Conservation (phyloP, 2,113 vertebrate genomes). For the Thunnus thynnus region DNA sequence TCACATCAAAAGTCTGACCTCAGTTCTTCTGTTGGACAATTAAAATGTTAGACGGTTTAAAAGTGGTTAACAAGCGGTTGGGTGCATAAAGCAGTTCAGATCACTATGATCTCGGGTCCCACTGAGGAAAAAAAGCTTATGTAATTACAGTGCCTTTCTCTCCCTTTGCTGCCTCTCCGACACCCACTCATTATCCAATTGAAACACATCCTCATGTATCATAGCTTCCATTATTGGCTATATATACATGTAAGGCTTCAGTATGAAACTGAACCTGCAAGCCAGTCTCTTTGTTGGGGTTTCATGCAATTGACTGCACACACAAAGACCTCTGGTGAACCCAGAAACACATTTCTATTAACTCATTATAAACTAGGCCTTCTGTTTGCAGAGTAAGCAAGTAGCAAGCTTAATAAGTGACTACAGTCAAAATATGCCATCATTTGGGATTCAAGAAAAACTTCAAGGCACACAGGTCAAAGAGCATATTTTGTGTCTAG, state of each 20-base stretch:
- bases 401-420: constrained; percentile 51
- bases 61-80: constrained; percentile 77
- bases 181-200: constrained; percentile 85
- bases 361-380: neutral
- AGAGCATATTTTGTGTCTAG: constrained; percentile 7
- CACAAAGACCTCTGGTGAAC: constrained; percentile 44
- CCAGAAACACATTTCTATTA: constrained; percentile 15
- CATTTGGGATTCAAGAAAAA: neutral
- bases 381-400: constrained; percentile 44
- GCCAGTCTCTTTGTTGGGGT: constrained; percentile 38
- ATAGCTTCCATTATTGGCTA: constrained; percentile 72
- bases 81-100: constrained; percentile 66
- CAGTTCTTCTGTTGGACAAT: constrained; percentile 63
- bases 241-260: constrained; percentile 70
- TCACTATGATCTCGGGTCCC: constrained; percentile 79
- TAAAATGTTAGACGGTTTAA: constrained; percentile 71
- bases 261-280: constrained; percentile 41
- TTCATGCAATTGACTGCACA: constrained; percentile 37
- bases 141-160: constrained; percentile 84
- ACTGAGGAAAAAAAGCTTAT: constrained; percentile 57
- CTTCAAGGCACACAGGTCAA: constrained; percentile 9
- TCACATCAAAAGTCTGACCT: constrained; percentile 42
- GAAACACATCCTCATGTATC: constrained; percentile 74
- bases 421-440: constrained; percentile 18
- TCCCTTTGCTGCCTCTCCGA: constrained; percentile 71